Conservation (phyloP, 1,140 invertebrate species). For the Leptinotarsa defecta region DNA sequence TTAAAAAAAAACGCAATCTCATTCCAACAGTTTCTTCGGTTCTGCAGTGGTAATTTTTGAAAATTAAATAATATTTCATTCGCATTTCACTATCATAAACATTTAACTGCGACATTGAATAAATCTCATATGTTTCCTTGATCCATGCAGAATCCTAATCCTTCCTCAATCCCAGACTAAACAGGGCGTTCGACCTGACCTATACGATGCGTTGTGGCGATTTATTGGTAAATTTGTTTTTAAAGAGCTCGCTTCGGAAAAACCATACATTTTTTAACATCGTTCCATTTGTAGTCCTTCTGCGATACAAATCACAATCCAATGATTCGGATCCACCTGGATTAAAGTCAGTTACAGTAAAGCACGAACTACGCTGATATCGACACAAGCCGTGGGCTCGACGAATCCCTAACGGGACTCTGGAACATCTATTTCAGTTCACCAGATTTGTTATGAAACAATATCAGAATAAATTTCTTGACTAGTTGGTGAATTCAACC, state of each 20-base stretch:
- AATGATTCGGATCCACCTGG: slow-evolving; percentile 46
- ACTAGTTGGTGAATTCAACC: no score
- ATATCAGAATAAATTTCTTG: no score
- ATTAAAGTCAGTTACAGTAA: slow-evolving; percentile 42
- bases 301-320: slow-evolving; percentile 50
- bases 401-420: background rate
- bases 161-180: background rate
- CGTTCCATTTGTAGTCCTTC: slow-evolving; percentile 47
- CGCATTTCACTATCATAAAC: no score
- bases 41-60: no score
- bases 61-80: no score
- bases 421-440: background rate
- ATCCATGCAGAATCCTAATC: background rate
- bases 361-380: slow-evolving; percentile 34
- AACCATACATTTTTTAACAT: slow-evolving; percentile 36
- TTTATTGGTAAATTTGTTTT: slow-evolving; percentile 48
- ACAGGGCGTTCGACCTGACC: slow-evolving; percentile 33
- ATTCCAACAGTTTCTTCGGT: no score
- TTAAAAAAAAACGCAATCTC: no score
- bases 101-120: no score
- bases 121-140: no score
- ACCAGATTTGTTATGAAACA: background rate
- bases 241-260: slow-evolving; percentile 40
- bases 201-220: slow-evolving; percentile 38
- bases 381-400: slow-evolving; percentile 21